Evolutionary conservation across 64 coral and sea anemone species (phyloP), one percentile per base, ranked within the genome.

Genomic region (Dendronephthya gigantea): DNA sequence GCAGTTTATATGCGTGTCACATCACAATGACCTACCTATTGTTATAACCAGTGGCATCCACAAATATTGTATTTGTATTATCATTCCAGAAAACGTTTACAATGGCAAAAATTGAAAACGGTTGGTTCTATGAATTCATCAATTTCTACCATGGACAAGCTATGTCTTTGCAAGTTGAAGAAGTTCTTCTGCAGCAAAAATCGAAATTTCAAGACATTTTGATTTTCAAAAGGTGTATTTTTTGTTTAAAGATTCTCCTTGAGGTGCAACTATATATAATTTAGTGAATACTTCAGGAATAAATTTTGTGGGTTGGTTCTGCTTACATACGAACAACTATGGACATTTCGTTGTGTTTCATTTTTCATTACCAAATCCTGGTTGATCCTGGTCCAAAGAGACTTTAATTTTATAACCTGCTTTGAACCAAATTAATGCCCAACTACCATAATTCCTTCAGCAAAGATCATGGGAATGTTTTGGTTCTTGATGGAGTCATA

Each of bases 51-150:
- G n/a, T n/a, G n/a, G n/a, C n/a, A n/a, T n/a, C n/a, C n/a, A n/a
- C n/a, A n/a, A n/a, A n/a, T n/a, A n/a, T n/a, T n/a, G n/a, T n/a
- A n/a, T n/a, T n/a, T n/a, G n/a, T n/a, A n/a, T n/a, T n/a, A n/a
- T n/a, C 41, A 45, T 11, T 45, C 4, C 41, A 45, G 4, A 45
- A 45, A 87, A 48, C 31, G 4, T 81, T 28, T 31, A 83, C 40
- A 69, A 97, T 98, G 92, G 87, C 89, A 68, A 86, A 34, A 35
- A 49, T 98, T 43, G 84, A 65, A 59, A 87, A 98, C 92, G 95
- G 95, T 10, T 98, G 95, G 95, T 98, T 98, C 56, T 93, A 90
- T 28, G 95, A 98, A 55, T 69, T 93, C 17, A 98, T 91, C 83
- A 49, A 69, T 6, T 89, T 91, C 55, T 98, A 92, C 89, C 92